Percentiles rank a stretch among this genome's conserved stretches.
phyloP scores from a whole-genome alignment of 1,140 invertebrate species.

The Lamellibrachia luymesi region DNA sequence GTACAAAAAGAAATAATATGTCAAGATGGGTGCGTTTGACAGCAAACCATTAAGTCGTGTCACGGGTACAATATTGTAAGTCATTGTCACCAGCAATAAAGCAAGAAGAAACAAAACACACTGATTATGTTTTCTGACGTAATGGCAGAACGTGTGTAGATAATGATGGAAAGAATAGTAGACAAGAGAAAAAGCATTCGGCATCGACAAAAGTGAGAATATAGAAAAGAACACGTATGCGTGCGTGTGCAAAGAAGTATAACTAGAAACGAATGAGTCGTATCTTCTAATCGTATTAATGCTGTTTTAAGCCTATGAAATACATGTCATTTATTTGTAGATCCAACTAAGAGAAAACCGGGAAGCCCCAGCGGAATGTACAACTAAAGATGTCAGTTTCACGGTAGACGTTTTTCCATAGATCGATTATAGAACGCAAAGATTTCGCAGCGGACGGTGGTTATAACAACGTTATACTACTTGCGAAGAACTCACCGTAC shows the following conservation, averaged over 20 bases:
- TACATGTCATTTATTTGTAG: background rate
- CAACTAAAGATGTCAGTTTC: background rate
- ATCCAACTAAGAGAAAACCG: too few species aligned
- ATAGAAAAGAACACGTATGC: background rate
- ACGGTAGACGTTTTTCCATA: background rate
- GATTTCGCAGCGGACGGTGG: background rate
- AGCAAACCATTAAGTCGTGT: too few species aligned
- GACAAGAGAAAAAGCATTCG: too few species aligned
- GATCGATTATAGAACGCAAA: background rate
- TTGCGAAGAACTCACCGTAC: background rate
- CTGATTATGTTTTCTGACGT: too few species aligned
- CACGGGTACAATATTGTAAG: too few species aligned
- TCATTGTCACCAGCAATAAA: too few species aligned
- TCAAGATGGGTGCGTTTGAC: too few species aligned
- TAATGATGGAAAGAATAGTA: too few species aligned
- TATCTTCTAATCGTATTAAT: background rate
- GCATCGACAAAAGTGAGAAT: too few species aligned
- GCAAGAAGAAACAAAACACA: too few species aligned
- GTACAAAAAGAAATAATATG: too few species aligned
- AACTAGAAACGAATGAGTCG: background rate
- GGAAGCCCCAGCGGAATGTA: background rate
- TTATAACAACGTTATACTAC: background rate
- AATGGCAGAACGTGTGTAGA: too few species aligned
- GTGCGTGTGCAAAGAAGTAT: background rate
- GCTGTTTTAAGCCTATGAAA: background rate